Percentiles rank a stretch among this genome's conserved stretches.
These are phyloP conservation scores for Shargacucullia verbasci DNA, from an alignment of 2,888 invertebrate species.

Conservation along the genomic window DNA sequence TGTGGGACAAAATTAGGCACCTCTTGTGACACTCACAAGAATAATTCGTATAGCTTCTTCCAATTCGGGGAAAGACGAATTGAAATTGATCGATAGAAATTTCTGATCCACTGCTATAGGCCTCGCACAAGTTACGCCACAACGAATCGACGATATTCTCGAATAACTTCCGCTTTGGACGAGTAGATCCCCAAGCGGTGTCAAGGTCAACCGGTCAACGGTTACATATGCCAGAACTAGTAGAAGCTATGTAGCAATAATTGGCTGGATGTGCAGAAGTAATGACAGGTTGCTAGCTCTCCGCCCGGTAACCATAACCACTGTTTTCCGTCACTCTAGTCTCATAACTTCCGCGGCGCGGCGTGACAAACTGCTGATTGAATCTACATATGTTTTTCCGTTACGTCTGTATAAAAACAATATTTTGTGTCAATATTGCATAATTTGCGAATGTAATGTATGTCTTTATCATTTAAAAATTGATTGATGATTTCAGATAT, in stretches of 20 bases:
- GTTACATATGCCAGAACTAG: neutral
- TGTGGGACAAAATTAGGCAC: too few species aligned
- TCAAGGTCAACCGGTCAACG: slow-evolving; percentile 3
- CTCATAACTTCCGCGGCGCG: slow-evolving; percentile 34
- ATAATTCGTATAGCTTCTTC: too few species aligned
- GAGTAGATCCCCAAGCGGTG: neutral
- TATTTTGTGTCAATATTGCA: slow-evolving; percentile 5
- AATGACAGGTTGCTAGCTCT: slow-evolving; percentile 16
- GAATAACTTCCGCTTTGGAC: too few species aligned
- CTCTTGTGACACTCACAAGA: too few species aligned
- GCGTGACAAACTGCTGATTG: slow-evolving; percentile 13
- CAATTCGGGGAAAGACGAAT: too few species aligned
- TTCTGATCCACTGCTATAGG: too few species aligned
- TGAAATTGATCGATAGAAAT: too few species aligned
- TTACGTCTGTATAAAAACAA: slow-evolving; percentile 15
- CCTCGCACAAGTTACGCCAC: too few species aligned
- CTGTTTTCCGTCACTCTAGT: slow-evolving; percentile 15
- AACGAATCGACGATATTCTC: too few species aligned
- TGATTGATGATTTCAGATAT: slow-evolving; percentile 20
- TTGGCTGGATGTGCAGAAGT: slow-evolving; percentile 20
- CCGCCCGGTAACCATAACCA: slow-evolving; percentile 20
- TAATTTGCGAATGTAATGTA: slow-evolving; percentile 6
- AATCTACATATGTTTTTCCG: slow-evolving; percentile 8
- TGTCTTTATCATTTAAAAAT: slow-evolving; percentile 13
- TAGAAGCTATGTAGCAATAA: slow-evolving; percentile 14